These are phyloP conservation scores for Sialis lutaria DNA, from an alignment of 2,888 invertebrate genomes.

Conservation along the genomic window DNA sequence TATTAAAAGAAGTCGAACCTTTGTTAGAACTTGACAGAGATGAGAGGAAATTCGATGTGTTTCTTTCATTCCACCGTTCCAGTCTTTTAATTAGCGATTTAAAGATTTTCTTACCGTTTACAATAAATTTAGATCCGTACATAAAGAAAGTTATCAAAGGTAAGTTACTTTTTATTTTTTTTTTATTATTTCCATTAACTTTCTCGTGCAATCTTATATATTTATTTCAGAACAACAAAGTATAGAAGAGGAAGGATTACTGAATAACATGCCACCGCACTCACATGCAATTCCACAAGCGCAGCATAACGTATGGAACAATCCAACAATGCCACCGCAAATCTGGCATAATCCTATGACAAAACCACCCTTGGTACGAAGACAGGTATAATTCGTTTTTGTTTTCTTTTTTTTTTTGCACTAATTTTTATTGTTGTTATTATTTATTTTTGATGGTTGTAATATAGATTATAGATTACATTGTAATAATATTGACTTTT, in stretches of 20 bases:
- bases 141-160: conserved; percentile 93
- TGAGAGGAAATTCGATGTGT: conserved; percentile 86
- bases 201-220: neutral
- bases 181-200: neutral
- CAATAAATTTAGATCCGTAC: conserved; percentile 96
- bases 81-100: conserved; percentile 75
- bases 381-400: too few relatives aligned
- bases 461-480: neutral
- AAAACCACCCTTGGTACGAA: neutral
- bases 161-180: conserved; percentile 24
- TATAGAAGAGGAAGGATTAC: conserved; percentile 36
- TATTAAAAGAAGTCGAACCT: conserved; percentile 73
- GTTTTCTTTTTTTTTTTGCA: neutral
- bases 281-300: neutral
- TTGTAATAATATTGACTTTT: neutral
- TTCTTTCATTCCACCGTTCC: conserved; percentile 73
- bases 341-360: conserved; percentile 8
- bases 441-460: neutral
- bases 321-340: conserved; percentile 8
- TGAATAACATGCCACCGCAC: conserved; percentile 11
- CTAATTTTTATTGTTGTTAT: neutral
- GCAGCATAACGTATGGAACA: neutral
- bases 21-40: conserved; percentile 85
- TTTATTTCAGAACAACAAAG: conserved; percentile 49
- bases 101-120: conserved; percentile 92